Conservation (phyloP, 2,113 vertebrate species). For the Illadopsis cleaveri region DNA sequence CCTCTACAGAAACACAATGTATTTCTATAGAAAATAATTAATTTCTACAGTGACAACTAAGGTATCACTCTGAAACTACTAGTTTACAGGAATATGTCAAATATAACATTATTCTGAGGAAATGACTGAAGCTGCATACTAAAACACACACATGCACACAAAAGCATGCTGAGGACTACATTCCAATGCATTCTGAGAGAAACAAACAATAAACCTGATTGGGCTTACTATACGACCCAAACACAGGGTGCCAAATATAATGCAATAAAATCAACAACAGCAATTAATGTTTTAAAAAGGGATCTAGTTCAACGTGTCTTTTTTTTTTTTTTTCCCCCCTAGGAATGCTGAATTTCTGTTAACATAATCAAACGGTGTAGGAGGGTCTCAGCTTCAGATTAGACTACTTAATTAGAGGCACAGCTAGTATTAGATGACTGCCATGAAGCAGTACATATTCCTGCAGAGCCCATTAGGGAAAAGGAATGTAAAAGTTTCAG, state of each 20-base stretch:
- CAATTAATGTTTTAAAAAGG: not conserved
- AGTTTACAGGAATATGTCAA: not conserved
- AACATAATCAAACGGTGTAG: not conserved
- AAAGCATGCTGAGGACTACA: not conserved
- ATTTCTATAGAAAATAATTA: not conserved
- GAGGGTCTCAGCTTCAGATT: slow-evolving; percentile 53
- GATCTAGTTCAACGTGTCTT: not conserved
- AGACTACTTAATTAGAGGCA: slow-evolving; percentile 39
- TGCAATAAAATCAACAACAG: not conserved
- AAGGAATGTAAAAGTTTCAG: slow-evolving; percentile 16
- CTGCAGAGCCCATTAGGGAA: slow-evolving; percentile 14
- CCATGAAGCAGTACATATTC: not conserved
- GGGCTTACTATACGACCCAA: not conserved
- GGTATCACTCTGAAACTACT: not conserved
- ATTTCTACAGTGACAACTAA: not conserved
- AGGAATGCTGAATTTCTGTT: not conserved
- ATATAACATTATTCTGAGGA: not conserved
- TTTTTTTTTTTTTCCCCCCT: not conserved
- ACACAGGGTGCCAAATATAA: not conserved
- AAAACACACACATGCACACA: not conserved
- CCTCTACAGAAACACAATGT: not conserved
- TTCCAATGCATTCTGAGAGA: not conserved
- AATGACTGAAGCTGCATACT: not conserved
- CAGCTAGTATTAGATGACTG: slow-evolving; percentile 2
- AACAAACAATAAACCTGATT: not conserved